These are phyloP conservation scores for Pachypanchax playfairii DNA, from an alignment of 2,113 vertebrate genomes.

Conservation along the genomic window DNA sequence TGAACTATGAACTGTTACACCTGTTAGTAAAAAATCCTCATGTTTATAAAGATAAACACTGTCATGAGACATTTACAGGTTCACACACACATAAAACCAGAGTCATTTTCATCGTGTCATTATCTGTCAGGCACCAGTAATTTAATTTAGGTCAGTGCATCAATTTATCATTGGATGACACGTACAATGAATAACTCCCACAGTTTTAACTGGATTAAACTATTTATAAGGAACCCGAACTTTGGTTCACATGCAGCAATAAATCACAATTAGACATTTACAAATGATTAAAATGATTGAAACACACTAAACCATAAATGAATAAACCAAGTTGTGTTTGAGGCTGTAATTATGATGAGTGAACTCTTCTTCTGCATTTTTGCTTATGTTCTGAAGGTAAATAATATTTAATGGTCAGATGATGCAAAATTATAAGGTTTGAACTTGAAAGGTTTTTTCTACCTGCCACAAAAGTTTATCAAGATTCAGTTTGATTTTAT, in stretches of 20 bases:
- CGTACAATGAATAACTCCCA: not conserved
- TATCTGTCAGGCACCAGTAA: conserved; percentile 26
- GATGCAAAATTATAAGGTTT: too few relatives aligned
- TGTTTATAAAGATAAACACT: not conserved
- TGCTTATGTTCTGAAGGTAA: too few relatives aligned
- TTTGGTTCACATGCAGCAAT: not conserved
- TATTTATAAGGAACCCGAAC: not conserved
- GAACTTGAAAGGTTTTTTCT: too few relatives aligned
- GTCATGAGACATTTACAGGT: not conserved
- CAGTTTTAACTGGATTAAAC: conserved; percentile 1
- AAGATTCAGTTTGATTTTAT: too few relatives aligned
- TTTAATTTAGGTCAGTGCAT: conserved; percentile 44
- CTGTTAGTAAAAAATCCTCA: not conserved
- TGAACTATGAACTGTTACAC: not conserved
- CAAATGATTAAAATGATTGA: not conserved
- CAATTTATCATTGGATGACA: conserved; percentile 36
- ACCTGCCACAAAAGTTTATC: too few relatives aligned
- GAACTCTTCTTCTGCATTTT: too few relatives aligned
- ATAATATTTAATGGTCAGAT: too few relatives aligned
- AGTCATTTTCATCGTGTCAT: conserved; percentile 8
- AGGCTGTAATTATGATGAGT: not conserved
- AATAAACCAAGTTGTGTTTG: not conserved
- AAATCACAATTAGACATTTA: not conserved
- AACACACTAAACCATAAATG: not conserved
- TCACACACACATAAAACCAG: not conserved